Evolutionary conservation across 2,888 invertebrate genomes (phyloP).

Genomic region (Watsonalla cultraria): DNA sequence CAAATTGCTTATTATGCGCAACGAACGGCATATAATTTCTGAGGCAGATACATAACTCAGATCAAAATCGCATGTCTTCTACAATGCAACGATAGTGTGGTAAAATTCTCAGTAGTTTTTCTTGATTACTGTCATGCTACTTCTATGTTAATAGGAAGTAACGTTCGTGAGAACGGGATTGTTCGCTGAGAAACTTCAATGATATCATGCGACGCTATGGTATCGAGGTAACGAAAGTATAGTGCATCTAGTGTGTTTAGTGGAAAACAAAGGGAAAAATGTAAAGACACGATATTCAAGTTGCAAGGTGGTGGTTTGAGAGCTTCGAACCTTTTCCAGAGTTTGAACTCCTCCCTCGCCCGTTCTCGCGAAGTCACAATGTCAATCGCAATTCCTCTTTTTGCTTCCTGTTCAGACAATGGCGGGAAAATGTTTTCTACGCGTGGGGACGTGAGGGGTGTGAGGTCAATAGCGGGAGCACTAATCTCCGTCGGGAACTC

Average conservation of each 20-base stretch:
- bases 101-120: constrained; percentile 19
- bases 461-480: constrained; percentile 64
- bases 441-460: constrained; percentile 51
- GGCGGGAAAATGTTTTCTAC: constrained; percentile 69
- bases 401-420: constrained; percentile 67
- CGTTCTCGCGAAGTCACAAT: constrained; percentile 41
- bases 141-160: constrained; percentile 45
- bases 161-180: constrained; percentile 46
- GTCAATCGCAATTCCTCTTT: constrained; percentile 67
- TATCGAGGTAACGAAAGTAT: constrained; percentile 23
- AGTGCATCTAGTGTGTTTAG: constrained; percentile 37
- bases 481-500: constrained; percentile 72
- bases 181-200: constrained; percentile 42
- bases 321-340: constrained; percentile 11
- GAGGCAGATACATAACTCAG: constrained; percentile 16
- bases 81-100: background rate
- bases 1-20: constrained; percentile 30
- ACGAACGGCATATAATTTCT: constrained; percentile 20
- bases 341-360: constrained; percentile 16
- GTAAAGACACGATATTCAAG: constrained; percentile 24
- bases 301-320: constrained; percentile 20
- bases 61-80: constrained; percentile 13
- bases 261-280: constrained; percentile 50
- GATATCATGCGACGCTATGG: constrained; percentile 32
- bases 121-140: constrained; percentile 34